Evolutionary conservation across 2,888 invertebrate species (phyloP).

Genomic region (Coleophora deauratella): DNA sequence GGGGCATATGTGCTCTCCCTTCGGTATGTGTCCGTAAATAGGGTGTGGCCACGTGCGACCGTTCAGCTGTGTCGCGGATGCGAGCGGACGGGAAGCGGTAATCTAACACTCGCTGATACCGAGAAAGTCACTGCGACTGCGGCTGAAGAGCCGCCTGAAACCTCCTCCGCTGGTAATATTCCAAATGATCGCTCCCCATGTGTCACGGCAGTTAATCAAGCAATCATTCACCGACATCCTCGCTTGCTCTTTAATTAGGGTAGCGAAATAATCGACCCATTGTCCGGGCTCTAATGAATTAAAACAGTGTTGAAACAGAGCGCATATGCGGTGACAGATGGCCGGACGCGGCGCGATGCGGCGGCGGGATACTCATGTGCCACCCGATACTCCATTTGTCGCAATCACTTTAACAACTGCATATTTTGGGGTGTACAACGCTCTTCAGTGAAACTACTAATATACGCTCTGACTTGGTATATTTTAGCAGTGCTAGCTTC

Average conservation of each 20-base stretch:
- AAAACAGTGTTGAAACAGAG: constrained; percentile 60
- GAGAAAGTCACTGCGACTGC: constrained; percentile 41
- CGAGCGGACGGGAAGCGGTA: constrained; percentile 68
- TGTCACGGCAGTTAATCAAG: constrained; percentile 12
- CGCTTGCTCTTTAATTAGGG: constrained; percentile 30
- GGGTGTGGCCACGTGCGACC: constrained; percentile 72
- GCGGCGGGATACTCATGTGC: constrained; percentile 52
- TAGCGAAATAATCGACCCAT: constrained; percentile 43
- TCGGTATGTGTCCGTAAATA: constrained; percentile 70
- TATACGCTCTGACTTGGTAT: too few relatives aligned
- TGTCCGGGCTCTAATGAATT: constrained; percentile 62
- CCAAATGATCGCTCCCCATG: constrained; percentile 7
- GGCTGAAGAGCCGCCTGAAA: constrained; percentile 24
- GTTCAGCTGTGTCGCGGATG: constrained; percentile 71
- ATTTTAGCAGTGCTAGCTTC: constrained; percentile 5
- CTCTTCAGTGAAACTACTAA: too few relatives aligned
- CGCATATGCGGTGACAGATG: constrained; percentile 70
- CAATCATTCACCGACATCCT: constrained; percentile 16
- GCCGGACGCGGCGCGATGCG: constrained; percentile 50
- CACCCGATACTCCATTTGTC: constrained; percentile 54
- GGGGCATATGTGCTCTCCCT: constrained; percentile 72
- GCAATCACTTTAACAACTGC: constrained; percentile 48
- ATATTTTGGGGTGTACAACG: constrained; percentile 22
- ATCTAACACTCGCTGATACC: constrained; percentile 63
- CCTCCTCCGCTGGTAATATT: constrained; percentile 15